A percentile compares a stretch with the other conserved stretches of the same genome.
Conservation (phyloP, 2,797 vertebrate genomes). For the Psittacula echo region DNA sequence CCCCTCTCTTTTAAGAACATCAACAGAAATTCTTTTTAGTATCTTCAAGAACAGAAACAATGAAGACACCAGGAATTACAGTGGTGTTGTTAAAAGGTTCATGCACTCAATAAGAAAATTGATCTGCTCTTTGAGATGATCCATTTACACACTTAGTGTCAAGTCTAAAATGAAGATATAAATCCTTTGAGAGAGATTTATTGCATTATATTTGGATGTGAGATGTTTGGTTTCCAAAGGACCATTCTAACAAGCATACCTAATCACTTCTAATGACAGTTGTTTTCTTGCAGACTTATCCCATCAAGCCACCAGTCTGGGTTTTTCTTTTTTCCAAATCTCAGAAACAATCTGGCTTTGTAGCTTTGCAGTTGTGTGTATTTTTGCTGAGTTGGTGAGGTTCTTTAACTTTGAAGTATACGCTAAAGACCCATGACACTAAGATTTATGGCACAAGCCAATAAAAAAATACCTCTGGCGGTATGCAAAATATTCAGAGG, state of each 20-base stretch:
- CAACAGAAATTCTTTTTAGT: neutral
- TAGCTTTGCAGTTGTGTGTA: neutral
- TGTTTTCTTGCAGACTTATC: neutral
- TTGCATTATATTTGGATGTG: neutral
- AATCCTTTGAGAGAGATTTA: neutral
- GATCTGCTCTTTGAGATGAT: neutral
- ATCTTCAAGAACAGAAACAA: neutral
- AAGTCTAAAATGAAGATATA: neutral
- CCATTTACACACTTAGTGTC: neutral
- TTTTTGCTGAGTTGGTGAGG: constrained; percentile 23
- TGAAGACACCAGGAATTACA: neutral
- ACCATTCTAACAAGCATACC: neutral
- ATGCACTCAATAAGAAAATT: neutral
- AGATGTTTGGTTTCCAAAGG: neutral
- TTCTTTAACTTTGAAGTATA: constrained; percentile 8
- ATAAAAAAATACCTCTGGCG: constrained; percentile 1
- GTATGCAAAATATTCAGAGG: constrained; percentile 41
- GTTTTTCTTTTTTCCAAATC: neutral
- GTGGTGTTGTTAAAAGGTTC: neutral
- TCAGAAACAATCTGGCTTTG: neutral
- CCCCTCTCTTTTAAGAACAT: neutral
- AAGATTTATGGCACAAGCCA: constrained; percentile 41
- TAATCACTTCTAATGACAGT: neutral
- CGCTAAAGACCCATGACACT: neutral
- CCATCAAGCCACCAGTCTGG: neutral